phyloP scores from a whole-genome alignment of 2,888 invertebrate species.

The Polymixis flavicincta region DNA sequence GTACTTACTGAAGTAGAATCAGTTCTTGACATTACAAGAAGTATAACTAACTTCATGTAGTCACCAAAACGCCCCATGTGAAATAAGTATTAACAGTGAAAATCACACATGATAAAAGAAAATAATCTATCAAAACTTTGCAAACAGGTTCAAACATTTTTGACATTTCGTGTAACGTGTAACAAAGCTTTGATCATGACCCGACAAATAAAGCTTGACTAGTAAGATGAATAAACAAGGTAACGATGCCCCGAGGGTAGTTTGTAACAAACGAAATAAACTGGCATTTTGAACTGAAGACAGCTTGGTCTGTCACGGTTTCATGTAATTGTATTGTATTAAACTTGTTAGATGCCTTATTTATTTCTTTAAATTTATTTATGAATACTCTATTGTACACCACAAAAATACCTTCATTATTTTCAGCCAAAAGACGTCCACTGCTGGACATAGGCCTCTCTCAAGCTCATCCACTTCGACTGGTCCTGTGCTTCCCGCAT shows the following conservation, averaged over 20 bases:
- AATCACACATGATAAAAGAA: neutral
- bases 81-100: neutral
- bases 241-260: constrained; percentile 31
- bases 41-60: neutral
- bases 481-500: too few species aligned
- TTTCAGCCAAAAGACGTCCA: too few species aligned
- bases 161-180: constrained; percentile 2
- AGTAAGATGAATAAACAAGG: constrained; percentile 30
- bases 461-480: too few species aligned
- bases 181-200: constrained; percentile 33
- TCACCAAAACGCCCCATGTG: neutral
- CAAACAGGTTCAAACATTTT: constrained; percentile 3
- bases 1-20: neutral
- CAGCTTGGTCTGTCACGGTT: neutral
- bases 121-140: neutral
- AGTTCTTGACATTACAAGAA: constrained; percentile 2
- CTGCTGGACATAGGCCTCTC: too few species aligned
- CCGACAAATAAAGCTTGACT: constrained; percentile 37
- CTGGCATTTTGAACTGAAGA: constrained; percentile 23
- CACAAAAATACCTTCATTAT: too few species aligned
- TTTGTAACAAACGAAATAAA: constrained; percentile 29
- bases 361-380: too few species aligned
- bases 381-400: too few species aligned
- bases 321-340: constrained; percentile 9
- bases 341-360: too few species aligned